Percentiles rank a stretch among this genome's conserved stretches.
phyloP scores from a whole-genome alignment of 2,113 vertebrate species.

The Girardinichthys multiradiatus region DNA sequence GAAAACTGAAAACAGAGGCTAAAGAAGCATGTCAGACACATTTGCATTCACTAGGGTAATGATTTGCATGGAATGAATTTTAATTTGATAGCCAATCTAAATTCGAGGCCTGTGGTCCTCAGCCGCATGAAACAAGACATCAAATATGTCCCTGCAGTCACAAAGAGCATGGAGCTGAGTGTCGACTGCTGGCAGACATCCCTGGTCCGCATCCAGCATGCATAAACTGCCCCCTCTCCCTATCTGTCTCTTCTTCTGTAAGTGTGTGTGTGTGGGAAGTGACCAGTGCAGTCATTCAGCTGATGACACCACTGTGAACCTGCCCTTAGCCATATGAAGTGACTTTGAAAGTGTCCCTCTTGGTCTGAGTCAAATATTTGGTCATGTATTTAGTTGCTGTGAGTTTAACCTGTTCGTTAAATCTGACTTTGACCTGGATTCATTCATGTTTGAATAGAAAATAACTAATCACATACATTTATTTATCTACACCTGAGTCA shows the following conservation, averaged over 20 bases:
- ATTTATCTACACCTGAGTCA: not conserved
- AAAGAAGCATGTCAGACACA: conserved; percentile 41
- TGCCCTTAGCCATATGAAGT: conserved; percentile 41
- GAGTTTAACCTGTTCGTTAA: not conserved
- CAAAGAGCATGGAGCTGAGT: conserved; percentile 43
- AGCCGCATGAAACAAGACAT: conserved; percentile 63
- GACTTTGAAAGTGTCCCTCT: conserved; percentile 55
- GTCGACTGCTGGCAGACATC: conserved; percentile 49
- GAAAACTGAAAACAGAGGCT: conserved; percentile 10
- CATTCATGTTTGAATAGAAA: not conserved
- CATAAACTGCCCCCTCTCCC: conserved; percentile 19
- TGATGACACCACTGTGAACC: conserved; percentile 45
- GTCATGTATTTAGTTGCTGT: conserved; percentile 16
- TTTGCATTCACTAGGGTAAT: conserved; percentile 56
- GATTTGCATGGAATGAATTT: conserved; percentile 44
- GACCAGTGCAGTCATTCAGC: conserved; percentile 37
- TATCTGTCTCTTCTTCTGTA: not conserved
- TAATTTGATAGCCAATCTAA: conserved; percentile 51
- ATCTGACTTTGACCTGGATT: conserved; percentile 4
- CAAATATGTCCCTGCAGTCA: conserved; percentile 49
- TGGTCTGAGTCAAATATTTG: conserved; percentile 38
- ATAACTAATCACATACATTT: not conserved
- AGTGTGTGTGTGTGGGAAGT: conserved; percentile 9
- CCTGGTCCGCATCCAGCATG: conserved; percentile 44
- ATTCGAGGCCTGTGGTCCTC: conserved; percentile 49